Evolutionary conservation across 2,888 invertebrate species (phyloP).

Genomic region (Drosophila meridionalis): DNA sequence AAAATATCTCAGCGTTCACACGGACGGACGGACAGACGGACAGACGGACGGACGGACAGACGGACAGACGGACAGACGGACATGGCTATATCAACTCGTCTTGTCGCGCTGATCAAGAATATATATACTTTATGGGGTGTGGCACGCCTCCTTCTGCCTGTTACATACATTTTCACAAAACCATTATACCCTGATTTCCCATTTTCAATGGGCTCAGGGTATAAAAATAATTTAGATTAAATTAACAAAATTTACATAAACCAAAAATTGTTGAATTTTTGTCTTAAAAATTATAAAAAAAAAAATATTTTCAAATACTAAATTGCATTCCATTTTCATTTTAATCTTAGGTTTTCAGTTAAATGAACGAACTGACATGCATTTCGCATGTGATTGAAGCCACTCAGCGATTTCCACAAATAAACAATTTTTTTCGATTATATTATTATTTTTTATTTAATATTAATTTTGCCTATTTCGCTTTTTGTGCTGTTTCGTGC

Average conservation of each 20-base stretch:
- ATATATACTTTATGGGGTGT: too few relatives aligned
- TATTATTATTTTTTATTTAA: slow-evolving; percentile 14
- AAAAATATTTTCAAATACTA: background rate
- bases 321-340: background rate
- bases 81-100: too few relatives aligned
- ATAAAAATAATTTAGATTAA: background rate
- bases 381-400: slow-evolving; percentile 65
- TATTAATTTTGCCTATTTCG: slow-evolving; percentile 40
- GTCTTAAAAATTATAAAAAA: background rate
- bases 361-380: slow-evolving; percentile 51
- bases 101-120: too few relatives aligned
- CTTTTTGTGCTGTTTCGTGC: slow-evolving; percentile 68
- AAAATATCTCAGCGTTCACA: too few relatives aligned
- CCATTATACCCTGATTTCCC: too few relatives aligned
- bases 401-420: slow-evolving; percentile 56
- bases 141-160: too few relatives aligned
- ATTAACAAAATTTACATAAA: background rate
- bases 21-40: too few relatives aligned
- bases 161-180: too few relatives aligned
- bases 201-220: too few relatives aligned
- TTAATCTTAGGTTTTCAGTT: background rate
- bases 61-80: too few relatives aligned
- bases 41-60: too few relatives aligned
- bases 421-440: slow-evolving; percentile 51
- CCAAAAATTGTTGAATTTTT: background rate